Evolutionary conservation across 2,888 invertebrate species (phyloP).

Genomic region (Noctua comes): DNA sequence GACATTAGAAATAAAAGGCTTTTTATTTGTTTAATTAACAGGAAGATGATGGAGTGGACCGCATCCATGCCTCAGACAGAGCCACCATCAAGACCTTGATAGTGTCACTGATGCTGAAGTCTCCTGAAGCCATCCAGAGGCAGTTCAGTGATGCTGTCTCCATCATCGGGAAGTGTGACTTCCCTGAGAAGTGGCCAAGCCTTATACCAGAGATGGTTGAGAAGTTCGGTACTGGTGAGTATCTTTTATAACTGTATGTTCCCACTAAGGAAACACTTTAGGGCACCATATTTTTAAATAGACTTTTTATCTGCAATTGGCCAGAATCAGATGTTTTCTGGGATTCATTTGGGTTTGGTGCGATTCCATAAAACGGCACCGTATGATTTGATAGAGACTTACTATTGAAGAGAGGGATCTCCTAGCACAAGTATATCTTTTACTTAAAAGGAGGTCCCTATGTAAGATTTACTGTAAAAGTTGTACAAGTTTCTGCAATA

Average conservation of each 20-base stretch:
- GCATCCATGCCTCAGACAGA: constrained; percentile 95
- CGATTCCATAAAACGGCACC: neutral
- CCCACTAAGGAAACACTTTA: neutral
- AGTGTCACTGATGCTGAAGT: constrained; percentile 97
- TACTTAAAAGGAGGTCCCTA: too few relatives aligned
- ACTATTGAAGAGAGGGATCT: too few relatives aligned
- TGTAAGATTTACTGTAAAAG: too few relatives aligned
- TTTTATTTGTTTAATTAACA: constrained; percentile 66
- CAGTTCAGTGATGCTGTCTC: constrained; percentile 99
- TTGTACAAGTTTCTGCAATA: too few relatives aligned
- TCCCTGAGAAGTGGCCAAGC: constrained; percentile 98
- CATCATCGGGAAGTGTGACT: constrained; percentile 98
- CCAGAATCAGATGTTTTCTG: neutral
- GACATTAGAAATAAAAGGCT: neutral
- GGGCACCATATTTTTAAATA: neutral
- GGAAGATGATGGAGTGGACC: constrained; percentile 94
- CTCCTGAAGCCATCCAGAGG: constrained; percentile 97
- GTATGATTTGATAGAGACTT: too few relatives aligned
- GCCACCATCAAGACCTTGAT: constrained; percentile 95
- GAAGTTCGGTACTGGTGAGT: constrained; percentile 94
- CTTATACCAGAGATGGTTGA: constrained; percentile 98
- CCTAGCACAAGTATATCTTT: too few relatives aligned
- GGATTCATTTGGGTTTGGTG: neutral
- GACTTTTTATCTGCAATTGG: too few relatives aligned
- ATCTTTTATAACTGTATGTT: neutral